Base-by-base conservation (phyloP, 2,113 vertebrate species). In the Gobiocypris rarus region DNA sequence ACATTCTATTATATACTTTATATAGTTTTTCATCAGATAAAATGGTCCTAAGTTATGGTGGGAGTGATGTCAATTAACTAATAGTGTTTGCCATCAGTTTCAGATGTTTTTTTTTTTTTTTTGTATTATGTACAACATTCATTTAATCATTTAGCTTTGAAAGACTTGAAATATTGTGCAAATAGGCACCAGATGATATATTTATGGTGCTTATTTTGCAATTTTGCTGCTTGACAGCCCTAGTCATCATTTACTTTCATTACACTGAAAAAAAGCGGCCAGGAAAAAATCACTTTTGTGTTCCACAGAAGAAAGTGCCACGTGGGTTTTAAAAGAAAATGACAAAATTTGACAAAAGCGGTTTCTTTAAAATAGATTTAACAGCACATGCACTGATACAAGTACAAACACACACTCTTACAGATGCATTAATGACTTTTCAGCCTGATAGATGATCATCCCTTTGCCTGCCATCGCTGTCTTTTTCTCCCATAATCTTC, bases 371-470 rank as follows among this genome's bases (percentile, higher is more conserved):
- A 41, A 56, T 14, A 31, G 61, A 41, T 24, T n/a, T 77, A 24
- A 65, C 48, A 6, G n/a, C 45, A 75, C 19, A 63, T 17, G 17
- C 26, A 17, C 3, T 4, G 43, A 69, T 34, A n/a, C 48, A 70
- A 48, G 28, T 71, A 71, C 38, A 45, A 54, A 79, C 31, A 63
- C 19, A 26, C 28, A 50, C 15, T 67, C 22, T 15, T 34, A 38
- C 1, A 13, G 26, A 28, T 15, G 24, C 41, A n/a, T 75, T 58
- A 82, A 58, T 58, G 34, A 38, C 26, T 41, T 52, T 61, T 19
- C 4, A 61, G 50, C 24, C 48, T 58, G 83, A 77, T 38, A 26
- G 38, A 73, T 22, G 19, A 50, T 79, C 65, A 56, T 79, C 67
- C n/a, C 14, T 41, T 50, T 65, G 13, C 24, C 56, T 8, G 11